Conservation (phyloP, 2,113 vertebrate genomes). For the Lagopus muta region DNA sequence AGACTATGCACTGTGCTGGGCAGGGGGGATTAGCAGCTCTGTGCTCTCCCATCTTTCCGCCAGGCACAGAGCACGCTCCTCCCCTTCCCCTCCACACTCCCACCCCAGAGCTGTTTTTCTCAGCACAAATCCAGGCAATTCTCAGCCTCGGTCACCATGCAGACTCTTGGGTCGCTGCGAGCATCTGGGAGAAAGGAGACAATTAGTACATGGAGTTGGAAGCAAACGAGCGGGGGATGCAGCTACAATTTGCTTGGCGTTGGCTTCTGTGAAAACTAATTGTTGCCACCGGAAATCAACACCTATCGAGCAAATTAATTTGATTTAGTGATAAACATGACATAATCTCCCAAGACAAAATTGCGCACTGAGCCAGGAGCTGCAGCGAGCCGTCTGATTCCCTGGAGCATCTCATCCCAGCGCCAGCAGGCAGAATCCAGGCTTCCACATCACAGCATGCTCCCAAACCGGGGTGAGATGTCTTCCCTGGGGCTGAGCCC, state of each 20-base stretch:
- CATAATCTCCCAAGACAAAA: neutral
- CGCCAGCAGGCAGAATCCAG: neutral
- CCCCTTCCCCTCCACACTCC: neutral
- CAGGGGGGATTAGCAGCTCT: neutral
- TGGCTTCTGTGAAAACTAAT: neutral
- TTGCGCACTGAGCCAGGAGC: neutral
- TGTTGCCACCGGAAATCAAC: conserved; percentile 33
- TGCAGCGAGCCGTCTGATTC: neutral
- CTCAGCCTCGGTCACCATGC: neutral
- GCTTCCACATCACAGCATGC: rapidly evolving
- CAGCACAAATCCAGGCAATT: neutral
- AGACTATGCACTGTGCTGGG: neutral
- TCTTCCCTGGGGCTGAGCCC: neutral
- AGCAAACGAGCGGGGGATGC: rapidly evolving
- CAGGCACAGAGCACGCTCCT: neutral
- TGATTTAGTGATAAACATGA: neutral
- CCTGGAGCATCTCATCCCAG: neutral
- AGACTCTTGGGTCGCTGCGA: neutral
- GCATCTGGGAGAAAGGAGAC: neutral
- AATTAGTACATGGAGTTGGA: neutral
- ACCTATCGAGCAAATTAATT: neutral
- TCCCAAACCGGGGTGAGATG: rapidly evolving
- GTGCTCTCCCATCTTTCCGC: rapidly evolving
- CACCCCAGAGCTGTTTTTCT: neutral
- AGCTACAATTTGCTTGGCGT: rapidly evolving